phyloP scores from a whole-genome alignment of 2,113 vertebrate genomes.

The Psittacula cyanocephala region DNA sequence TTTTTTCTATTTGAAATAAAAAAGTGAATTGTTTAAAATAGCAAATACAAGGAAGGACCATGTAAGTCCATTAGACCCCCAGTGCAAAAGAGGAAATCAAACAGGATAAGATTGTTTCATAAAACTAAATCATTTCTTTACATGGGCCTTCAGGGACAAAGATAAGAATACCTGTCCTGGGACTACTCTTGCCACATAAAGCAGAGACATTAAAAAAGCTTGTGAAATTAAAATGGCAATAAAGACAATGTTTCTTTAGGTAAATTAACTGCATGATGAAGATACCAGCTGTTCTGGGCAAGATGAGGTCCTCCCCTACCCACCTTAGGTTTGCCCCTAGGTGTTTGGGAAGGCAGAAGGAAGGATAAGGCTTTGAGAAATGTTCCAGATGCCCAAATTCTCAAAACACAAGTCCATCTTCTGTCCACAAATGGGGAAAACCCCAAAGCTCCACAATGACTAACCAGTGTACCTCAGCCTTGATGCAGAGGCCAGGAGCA shows the following conservation, averaged over 20 bases:
- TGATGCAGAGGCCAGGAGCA: background rate
- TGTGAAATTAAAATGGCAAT: background rate
- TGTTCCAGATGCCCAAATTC: background rate
- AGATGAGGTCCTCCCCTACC: background rate
- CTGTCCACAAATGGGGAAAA: background rate
- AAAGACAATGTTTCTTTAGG: background rate
- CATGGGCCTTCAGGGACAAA: background rate
- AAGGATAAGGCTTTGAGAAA: background rate
- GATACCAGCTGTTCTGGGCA: background rate
- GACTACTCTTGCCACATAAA: background rate
- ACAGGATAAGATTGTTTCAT: background rate
- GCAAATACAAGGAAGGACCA: background rate
- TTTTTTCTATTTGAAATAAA: background rate
- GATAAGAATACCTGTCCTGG: background rate
- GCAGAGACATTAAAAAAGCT: background rate
- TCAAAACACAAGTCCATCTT: background rate
- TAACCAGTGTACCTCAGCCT: background rate
- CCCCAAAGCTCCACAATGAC: background rate
- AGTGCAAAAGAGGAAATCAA: background rate
- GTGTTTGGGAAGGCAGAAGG: background rate
- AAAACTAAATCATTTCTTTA: background rate
- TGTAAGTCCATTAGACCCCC: background rate
- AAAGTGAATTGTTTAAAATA: background rate
- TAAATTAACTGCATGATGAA: background rate
- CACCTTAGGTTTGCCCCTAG: background rate